Evolutionary conservation across 2,113 vertebrate genomes (phyloP), one percentile per base, ranked within the genome.

Genomic region (Nibea coibor): DNA sequence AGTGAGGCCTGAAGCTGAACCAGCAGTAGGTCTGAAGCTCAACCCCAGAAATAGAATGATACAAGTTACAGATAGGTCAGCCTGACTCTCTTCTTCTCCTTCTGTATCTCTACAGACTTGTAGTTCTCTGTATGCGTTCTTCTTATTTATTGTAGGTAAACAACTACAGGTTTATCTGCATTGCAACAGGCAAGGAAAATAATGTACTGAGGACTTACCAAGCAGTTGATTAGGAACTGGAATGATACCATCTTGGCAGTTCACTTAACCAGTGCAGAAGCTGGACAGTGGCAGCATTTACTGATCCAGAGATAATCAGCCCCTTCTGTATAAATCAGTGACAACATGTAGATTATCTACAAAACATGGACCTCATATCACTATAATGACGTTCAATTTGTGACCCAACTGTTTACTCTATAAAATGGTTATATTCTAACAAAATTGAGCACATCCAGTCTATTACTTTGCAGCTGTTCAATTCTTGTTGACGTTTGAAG

Each of bases 21-120:
- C 81, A 80, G 82, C 80, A 63, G 50, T 26, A 65, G 80, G 57
- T 71, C 71, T 84, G 80, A 75, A 83, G 48, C 79, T 80, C 59
- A 75, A 58, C 35, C 14, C 75, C 66, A 77, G 50, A 87, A 91
- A 91, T 86, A 91, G 78, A 87, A 75, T 0, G 62, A 87, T 65
- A 51, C 24, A 59, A 65, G 76, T 72, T 80, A 69, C 67, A 50
- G 67, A 66, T 75, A 59, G 56, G 64, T 66, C 70, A 64, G 50
- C 19, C 74, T 71, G 43, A 59, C 42, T 43, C 69, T 43, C 50
- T 51, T 10, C 14, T 2, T 78, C 24, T 87, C 43, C 26, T 51
- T 19, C 75, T 76, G 24, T 65, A 61, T 67, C 76, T 68, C 39
- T 4, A 48, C 63, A 48, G 71, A 72, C 58, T 50, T 10, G 10